Evolutionary conservation across 2,113 vertebrate species (phyloP).

Genomic region (Cebidichthys violaceus): DNA sequence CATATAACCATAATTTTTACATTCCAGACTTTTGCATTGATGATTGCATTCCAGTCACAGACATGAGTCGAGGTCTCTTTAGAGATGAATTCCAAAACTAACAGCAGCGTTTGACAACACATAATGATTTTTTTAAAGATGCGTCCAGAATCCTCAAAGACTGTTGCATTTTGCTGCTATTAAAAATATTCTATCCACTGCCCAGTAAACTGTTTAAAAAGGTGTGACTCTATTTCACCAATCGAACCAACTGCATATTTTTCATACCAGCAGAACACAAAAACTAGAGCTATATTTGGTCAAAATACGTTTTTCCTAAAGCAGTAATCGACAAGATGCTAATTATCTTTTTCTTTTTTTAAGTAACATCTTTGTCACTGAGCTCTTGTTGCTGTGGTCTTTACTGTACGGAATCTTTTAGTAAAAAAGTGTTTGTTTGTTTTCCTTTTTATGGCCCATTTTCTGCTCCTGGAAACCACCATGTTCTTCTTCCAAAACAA

Average conservation of each 20-base stretch:
- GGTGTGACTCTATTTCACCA: background rate
- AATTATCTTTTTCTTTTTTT: background rate
- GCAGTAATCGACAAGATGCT: background rate
- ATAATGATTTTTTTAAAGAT: slow-evolving; percentile 9
- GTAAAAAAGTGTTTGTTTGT: background rate
- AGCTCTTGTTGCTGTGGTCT: background rate
- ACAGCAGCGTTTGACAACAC: slow-evolving; percentile 13
- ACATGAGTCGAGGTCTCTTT: background rate
- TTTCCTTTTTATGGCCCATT: background rate
- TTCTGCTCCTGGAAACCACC: background rate
- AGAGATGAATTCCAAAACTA: background rate
- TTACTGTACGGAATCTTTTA: background rate
- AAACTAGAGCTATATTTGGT: background rate
- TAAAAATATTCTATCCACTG: background rate
- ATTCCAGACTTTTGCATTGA: background rate
- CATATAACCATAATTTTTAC: background rate
- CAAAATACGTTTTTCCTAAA: background rate
- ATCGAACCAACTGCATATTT: background rate
- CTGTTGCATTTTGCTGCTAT: background rate
- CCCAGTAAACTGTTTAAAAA: background rate
- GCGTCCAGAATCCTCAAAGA: background rate
- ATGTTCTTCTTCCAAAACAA: slow-evolving; percentile 17
- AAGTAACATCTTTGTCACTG: background rate
- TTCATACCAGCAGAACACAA: background rate
- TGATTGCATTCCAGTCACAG: background rate